Percentiles rank a stretch among this genome's conserved stretches.
These are phyloP conservation scores for Mungos mungo DNA, from an alignment of 2,113 vertebrate species.

Conservation along the genomic window DNA sequence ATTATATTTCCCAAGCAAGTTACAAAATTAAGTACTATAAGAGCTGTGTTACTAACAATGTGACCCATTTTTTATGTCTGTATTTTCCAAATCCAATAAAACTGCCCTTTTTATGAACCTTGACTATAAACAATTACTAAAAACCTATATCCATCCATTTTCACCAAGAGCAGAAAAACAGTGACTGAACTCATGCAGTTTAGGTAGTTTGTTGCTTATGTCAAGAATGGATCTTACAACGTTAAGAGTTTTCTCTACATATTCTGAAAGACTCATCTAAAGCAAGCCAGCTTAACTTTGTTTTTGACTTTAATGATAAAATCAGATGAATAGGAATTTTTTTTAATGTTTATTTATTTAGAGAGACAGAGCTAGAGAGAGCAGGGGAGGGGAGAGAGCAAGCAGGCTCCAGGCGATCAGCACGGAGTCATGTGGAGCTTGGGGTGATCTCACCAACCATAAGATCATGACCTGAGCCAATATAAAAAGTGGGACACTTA, in stretches of 20 bases:
- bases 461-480: too few species aligned
- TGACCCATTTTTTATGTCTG: not conserved
- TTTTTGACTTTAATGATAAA: not conserved
- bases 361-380: too few species aligned
- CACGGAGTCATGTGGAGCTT: too few species aligned
- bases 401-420: too few species aligned
- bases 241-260: not conserved
- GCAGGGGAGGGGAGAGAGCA: too few species aligned
- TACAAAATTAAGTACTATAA: constrained; percentile 53
- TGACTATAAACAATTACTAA: constrained; percentile 25
- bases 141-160: not conserved
- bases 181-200: not conserved
- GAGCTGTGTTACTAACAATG: not conserved
- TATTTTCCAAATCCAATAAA: constrained; percentile 30
- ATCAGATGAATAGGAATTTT: not conserved
- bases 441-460: too few species aligned
- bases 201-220: not conserved
- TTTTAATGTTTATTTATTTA: not conserved
- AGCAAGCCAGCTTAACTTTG: not conserved
- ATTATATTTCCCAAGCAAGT: constrained; percentile 48
- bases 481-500: too few species aligned
- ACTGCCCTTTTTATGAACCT: not conserved
- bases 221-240: not conserved
- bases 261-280: not conserved
- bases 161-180: not conserved